Conservation (phyloP, 2,888 invertebrate species). For the Drosophila histrio region DNA sequence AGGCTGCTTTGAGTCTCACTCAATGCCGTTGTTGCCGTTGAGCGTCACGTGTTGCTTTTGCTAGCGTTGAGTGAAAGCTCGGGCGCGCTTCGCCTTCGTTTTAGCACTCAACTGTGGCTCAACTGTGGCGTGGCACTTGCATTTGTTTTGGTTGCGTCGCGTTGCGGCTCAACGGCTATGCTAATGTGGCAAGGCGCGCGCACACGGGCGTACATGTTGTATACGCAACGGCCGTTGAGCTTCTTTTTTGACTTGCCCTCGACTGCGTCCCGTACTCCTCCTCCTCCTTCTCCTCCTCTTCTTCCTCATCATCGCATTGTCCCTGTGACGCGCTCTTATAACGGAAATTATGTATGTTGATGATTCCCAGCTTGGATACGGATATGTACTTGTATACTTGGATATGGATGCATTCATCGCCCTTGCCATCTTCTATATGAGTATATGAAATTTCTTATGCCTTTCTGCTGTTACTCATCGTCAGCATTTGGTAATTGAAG, state of each 20-base stretch:
- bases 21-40: too few relatives aligned
- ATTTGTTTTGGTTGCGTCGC: conserved; percentile 63
- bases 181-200: conserved; percentile 38
- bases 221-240: conserved; percentile 33
- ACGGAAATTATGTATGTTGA: conserved; percentile 76
- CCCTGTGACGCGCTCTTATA: conserved; percentile 31
- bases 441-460: conserved; percentile 23
- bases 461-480: conserved; percentile 48
- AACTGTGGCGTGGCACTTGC: conserved; percentile 46
- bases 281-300: background rate
- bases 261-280: background rate
- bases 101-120: conserved; percentile 46
- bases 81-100: background rate
- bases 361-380: conserved; percentile 39
- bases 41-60: conserved; percentile 72
- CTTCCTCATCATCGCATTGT: conserved; percentile 15
- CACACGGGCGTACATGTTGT: conserved; percentile 48
- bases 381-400: conserved; percentile 19
- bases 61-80: conserved; percentile 63
- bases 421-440: too few relatives aligned
- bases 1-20: conserved; percentile 46
- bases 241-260: conserved; percentile 24
- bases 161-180: conserved; percentile 13
- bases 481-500: conserved; percentile 73
- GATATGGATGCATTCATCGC: conserved; percentile 45